Evolutionary conservation across 2,888 invertebrate genomes (phyloP), one percentile per base, ranked within the genome.

Genomic region (Clusia tigrina): DNA sequence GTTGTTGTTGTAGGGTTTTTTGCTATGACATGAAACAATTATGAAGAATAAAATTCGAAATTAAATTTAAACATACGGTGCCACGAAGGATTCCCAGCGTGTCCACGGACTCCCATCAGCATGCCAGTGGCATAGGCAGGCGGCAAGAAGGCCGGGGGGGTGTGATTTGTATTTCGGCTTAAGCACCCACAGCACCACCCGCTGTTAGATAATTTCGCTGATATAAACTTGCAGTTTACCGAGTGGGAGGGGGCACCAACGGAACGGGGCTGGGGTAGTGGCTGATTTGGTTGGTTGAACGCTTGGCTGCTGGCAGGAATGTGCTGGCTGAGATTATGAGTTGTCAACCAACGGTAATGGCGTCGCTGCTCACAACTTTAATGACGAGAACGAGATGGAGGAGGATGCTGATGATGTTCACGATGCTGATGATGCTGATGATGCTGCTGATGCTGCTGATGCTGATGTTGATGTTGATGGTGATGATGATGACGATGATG

Each of bases 21-120:
- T n/a, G n/a, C n/a, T n/a, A n/a, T n/a, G 15, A 42, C 48, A 48
- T 48, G 22, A 48, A 48, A 48, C 48, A 48, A 48, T 48, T 48
- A 48, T 48, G 20, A 48, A 48, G 75, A 74, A 74, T 74, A 73
- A 74, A 74, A 76, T 74, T 73, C 74, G 69, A 76, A 74, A 74
- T 74, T 74, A 74, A 74, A 74, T 74, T 74, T 74, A 65, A 74
- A 72, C 74, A 74, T 72, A 74, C 74, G 74, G 76, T 65, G 69
- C 71, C 54, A 20, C 9, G 38, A 24, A 42, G 6, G 42, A 48
- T 20, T 48, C 63, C 25, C 58, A 23, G 37, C 53, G 22, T 24
- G 26, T 22, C 42, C 48, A 17, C 48, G 3, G 20, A n/a, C 18
- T 48, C 5, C 48, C 22, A 42, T 17, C n/a, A 15, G 10, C 42